Evolutionary conservation across 2,797 vertebrate genomes (phyloP).

Genomic region (Scolopax bukidnonensis): DNA sequence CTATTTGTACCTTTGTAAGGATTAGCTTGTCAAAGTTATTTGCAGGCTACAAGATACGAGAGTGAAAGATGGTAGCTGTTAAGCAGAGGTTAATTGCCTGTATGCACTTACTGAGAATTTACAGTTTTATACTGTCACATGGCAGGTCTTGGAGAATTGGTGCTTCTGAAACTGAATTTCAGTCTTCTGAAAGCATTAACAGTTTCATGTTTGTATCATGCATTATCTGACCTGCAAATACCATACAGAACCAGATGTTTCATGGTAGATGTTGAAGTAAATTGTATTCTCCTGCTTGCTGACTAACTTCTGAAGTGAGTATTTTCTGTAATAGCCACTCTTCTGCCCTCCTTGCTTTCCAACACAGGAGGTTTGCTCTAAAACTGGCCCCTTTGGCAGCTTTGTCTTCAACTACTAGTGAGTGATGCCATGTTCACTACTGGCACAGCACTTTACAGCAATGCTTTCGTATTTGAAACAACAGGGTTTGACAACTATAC

Average conservation of each 20-base stretch:
- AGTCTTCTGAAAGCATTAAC: neutral
- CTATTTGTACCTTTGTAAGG: neutral
- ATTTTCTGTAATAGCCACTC: neutral
- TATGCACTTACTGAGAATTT: constrained; percentile 4
- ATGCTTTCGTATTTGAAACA: neutral
- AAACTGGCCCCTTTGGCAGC: neutral
- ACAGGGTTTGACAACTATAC: neutral
- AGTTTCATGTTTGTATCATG: neutral
- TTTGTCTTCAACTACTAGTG: neutral
- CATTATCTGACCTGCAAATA: neutral
- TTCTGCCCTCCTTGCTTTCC: neutral
- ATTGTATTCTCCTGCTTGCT: neutral
- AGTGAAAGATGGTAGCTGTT: constrained; percentile 30
- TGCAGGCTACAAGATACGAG: neutral
- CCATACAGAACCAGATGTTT: neutral
- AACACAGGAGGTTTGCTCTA: neutral
- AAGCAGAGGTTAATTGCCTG: constrained; percentile 36
- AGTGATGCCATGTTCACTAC: neutral
- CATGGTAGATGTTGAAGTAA: neutral
- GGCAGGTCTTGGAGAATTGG: neutral
- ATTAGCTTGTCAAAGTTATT: constrained; percentile 33
- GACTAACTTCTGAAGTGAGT: neutral
- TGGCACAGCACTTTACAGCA: neutral
- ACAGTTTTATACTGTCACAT: constrained; percentile 22
- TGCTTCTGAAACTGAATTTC: constrained; percentile 20